Evolutionary conservation across 2,888 invertebrate species (phyloP).

Genomic region (Gerris lacustris): DNA sequence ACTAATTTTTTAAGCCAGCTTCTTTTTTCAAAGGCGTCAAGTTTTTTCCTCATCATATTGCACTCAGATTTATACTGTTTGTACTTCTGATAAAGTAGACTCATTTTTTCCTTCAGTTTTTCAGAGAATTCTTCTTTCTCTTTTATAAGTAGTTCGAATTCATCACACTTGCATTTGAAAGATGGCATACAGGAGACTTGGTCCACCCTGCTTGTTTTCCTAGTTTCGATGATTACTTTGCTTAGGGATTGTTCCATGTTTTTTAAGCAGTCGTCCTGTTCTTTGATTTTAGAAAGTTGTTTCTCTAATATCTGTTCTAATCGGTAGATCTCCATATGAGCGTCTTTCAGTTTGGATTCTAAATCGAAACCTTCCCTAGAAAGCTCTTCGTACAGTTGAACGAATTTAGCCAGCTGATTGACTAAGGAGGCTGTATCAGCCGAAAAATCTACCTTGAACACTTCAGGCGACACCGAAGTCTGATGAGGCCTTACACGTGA

Average conservation of each 20-base stretch:
- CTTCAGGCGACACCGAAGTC: neutral
- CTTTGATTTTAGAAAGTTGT: neutral
- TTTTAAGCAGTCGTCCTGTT: neutral
- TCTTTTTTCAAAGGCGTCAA: slow-evolving; percentile 4
- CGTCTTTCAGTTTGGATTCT: slow-evolving; percentile 3
- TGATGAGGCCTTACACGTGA: neutral
- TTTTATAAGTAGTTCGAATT: neutral
- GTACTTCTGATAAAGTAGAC: neutral
- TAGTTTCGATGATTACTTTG: neutral
- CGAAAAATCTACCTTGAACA: neutral
- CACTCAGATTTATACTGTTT: slow-evolving; percentile 8
- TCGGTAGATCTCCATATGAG: slow-evolving; percentile 2
- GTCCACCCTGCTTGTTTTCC: neutral
- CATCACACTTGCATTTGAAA: neutral
- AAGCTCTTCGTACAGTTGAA: slow-evolving; percentile 2
- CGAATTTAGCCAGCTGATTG: slow-evolving; percentile 1
- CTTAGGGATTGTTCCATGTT: neutral
- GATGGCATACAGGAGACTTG: neutral
- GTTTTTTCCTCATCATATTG: neutral
- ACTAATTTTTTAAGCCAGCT: slow-evolving; percentile 6
- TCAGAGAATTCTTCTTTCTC: slow-evolving; percentile 2
- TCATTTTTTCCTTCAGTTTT: slow-evolving; percentile 2
- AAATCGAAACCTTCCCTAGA: neutral
- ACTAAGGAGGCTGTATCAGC: neutral
- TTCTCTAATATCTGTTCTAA: slow-evolving; percentile 6